phyloP scores from a whole-genome alignment of 2,113 vertebrate species.

The Mirza zaza region DNA sequence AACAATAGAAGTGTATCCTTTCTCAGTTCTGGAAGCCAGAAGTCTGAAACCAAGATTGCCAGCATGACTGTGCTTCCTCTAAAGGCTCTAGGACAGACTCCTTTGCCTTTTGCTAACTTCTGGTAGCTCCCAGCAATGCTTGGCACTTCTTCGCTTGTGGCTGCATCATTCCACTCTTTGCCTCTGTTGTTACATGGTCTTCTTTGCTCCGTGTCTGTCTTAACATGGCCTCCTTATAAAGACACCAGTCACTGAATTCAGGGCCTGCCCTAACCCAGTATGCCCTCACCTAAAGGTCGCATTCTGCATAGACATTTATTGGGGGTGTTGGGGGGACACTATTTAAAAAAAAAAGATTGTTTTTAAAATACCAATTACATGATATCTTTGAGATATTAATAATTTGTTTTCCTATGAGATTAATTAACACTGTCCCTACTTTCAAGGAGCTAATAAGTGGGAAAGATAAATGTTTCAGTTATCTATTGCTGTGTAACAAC shows the following conservation, averaged over 20 bases:
- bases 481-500: background rate
- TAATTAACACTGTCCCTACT: background rate
- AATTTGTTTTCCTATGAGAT: background rate
- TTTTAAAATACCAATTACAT: background rate
- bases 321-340: background rate
- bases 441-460: background rate
- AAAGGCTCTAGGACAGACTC: no score
- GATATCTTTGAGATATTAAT: background rate
- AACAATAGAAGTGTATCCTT: background rate
- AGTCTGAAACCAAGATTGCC: background rate
- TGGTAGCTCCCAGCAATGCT: background rate
- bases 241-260: background rate
- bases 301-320: background rate
- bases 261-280: background rate
- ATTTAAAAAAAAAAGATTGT: background rate
- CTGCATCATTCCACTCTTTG: background rate
- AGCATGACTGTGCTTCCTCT: rapidly evolving
- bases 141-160: rapidly evolving
- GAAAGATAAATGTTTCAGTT: background rate
- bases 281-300: background rate
- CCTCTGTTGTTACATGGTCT: background rate
- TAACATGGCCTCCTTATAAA: background rate
- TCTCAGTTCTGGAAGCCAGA: background rate
- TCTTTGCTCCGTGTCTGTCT: background rate
- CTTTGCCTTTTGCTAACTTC: background rate